Conservation (phyloP, 2,113 vertebrate species). For the Pantherophis guttatus region DNA sequence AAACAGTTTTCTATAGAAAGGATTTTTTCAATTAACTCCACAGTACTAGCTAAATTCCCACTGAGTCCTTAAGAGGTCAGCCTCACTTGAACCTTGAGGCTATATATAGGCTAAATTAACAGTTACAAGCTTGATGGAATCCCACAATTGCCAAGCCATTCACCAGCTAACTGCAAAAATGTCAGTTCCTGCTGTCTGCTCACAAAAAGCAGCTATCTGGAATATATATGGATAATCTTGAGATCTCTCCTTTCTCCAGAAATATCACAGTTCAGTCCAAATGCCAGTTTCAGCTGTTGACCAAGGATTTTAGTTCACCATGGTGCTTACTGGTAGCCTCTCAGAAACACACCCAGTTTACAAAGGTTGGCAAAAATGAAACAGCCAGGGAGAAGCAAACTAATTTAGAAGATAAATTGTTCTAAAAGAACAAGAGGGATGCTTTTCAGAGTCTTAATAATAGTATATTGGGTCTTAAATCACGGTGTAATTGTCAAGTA, state of each 20-base stretch:
- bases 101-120: background rate
- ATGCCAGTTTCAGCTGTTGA: background rate
- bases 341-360: background rate
- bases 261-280: background rate
- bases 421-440: background rate
- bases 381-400: background rate
- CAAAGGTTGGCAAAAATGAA: background rate
- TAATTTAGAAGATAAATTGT: background rate
- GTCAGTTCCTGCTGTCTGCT: background rate
- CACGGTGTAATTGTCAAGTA: background rate
- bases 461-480: background rate
- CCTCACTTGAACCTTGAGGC: background rate
- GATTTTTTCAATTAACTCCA: background rate
- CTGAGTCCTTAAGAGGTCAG: background rate
- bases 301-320: background rate
- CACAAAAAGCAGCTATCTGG: background rate
- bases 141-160: background rate
- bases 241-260: background rate
- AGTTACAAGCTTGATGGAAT: background rate
- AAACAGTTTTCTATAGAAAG: background rate
- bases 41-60: background rate
- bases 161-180: background rate
- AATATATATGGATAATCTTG: background rate
- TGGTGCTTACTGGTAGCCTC: background rate
- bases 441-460: background rate